Conservation (phyloP, 2,113 vertebrate genomes). For the Pelecanoides urinatrix region DNA sequence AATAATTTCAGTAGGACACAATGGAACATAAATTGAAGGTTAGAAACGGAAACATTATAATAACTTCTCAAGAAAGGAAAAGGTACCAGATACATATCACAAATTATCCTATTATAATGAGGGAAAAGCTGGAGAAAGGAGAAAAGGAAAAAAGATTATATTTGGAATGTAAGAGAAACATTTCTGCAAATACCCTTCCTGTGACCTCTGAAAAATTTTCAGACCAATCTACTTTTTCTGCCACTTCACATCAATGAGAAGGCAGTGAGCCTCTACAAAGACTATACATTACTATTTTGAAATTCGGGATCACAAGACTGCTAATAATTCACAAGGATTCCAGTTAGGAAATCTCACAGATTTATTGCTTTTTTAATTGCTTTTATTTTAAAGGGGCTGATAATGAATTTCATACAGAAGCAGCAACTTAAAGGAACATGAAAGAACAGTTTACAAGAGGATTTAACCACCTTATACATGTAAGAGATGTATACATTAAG, state of each 20-base stretch:
- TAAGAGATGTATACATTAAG: not conserved
- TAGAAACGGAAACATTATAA: not conserved
- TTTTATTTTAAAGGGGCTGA: not conserved
- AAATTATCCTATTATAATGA: not conserved
- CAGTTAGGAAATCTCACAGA: not conserved
- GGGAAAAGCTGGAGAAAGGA: not conserved
- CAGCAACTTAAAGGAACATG: not conserved
- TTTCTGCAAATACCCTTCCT: slow-evolving; percentile 23
- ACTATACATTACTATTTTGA: not conserved
- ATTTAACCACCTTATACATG: not conserved
- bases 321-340: not conserved
- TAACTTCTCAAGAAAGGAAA: not conserved
- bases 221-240: not conserved
- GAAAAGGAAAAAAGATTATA: not conserved
- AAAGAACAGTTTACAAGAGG: not conserved
- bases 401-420: not conserved
- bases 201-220: not conserved
- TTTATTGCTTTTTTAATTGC: not conserved
- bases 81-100: not conserved
- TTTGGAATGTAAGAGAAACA: not conserved
- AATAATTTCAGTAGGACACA: slow-evolving; percentile 46
- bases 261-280: not conserved
- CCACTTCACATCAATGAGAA: slow-evolving; percentile 1
- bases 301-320: not conserved
- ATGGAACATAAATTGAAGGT: slow-evolving; percentile 36